Evolutionary conservation across 2,797 vertebrate species (phyloP).

Genomic region (Perodicticus potto): DNA sequence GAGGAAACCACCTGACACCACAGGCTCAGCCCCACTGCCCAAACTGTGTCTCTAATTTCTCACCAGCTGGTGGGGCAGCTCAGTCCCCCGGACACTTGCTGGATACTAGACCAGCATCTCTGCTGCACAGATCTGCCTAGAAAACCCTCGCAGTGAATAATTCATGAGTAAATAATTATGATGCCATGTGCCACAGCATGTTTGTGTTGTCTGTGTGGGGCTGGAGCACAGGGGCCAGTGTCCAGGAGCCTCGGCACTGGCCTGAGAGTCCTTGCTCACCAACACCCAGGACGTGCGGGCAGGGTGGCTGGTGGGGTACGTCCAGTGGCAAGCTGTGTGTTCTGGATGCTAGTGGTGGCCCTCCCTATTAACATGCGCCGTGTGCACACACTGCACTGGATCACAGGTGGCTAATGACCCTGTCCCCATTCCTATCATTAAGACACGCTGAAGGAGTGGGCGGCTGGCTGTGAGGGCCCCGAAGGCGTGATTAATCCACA

Average conservation of each 20-base stretch:
- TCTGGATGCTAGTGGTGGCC: not conserved
- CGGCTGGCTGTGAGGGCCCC: slow-evolving; percentile 63
- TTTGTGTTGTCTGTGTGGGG: not conserved
- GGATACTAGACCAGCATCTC: slow-evolving; percentile 41
- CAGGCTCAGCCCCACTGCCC: not conserved
- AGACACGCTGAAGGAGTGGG: slow-evolving; percentile 59
- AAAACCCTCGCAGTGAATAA: slow-evolving; percentile 58
- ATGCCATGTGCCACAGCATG: not conserved
- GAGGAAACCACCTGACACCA: not conserved
- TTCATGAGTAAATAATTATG: slow-evolving; percentile 65
- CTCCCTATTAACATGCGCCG: not conserved
- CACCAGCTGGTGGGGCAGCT: not conserved
- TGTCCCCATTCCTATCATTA: slow-evolving; percentile 64
- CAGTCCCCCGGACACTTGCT: not conserved
- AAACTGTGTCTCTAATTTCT: not conserved
- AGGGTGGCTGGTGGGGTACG: not conserved
- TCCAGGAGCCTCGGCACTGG: not conserved
- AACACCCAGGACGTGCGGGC: not conserved
- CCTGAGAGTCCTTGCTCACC: not conserved
- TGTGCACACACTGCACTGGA: not conserved
- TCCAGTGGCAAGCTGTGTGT: not conserved
- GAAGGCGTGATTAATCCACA: slow-evolving; percentile 75
- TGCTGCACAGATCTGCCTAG: not conserved
- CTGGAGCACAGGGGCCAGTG: not conserved
- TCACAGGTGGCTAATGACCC: slow-evolving; percentile 77